Evolutionary conservation across 2,888 invertebrate genomes (phyloP).

Genomic region (Acanthoscelides obtectus): DNA sequence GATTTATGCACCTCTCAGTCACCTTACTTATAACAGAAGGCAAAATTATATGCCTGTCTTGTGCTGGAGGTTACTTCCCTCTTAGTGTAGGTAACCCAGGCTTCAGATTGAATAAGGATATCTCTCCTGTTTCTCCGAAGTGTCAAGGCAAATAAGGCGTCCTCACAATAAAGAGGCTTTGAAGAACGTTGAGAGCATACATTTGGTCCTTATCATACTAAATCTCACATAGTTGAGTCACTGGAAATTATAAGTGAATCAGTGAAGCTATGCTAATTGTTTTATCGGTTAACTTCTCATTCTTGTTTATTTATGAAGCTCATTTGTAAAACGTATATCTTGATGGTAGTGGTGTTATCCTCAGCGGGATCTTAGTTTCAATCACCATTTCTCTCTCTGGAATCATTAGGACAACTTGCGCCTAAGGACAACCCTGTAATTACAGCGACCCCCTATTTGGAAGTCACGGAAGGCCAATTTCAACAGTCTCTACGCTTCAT

Average conservation of each 20-base stretch:
- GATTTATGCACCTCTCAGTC: too few relatives aligned
- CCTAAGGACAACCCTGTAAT: background rate
- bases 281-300: background rate
- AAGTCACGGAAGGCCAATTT: background rate
- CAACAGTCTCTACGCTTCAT: background rate
- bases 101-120: too few relatives aligned
- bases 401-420: background rate
- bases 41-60: too few relatives aligned
- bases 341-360: background rate
- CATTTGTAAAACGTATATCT: background rate
- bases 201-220: too few relatives aligned
- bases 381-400: background rate
- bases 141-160: too few relatives aligned
- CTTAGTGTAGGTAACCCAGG: too few relatives aligned
- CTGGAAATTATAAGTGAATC: background rate
- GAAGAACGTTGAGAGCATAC: too few relatives aligned
- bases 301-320: background rate
- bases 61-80: too few relatives aligned
- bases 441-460: background rate
- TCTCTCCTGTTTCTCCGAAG: too few relatives aligned
- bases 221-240: too few relatives aligned
- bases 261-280: background rate
- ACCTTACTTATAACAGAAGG: too few relatives aligned
- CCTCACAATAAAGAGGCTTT: too few relatives aligned
- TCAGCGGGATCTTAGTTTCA: background rate